Evolutionary conservation across 2,888 invertebrate species (phyloP).

Genomic region (Xestia c-nigrum): DNA sequence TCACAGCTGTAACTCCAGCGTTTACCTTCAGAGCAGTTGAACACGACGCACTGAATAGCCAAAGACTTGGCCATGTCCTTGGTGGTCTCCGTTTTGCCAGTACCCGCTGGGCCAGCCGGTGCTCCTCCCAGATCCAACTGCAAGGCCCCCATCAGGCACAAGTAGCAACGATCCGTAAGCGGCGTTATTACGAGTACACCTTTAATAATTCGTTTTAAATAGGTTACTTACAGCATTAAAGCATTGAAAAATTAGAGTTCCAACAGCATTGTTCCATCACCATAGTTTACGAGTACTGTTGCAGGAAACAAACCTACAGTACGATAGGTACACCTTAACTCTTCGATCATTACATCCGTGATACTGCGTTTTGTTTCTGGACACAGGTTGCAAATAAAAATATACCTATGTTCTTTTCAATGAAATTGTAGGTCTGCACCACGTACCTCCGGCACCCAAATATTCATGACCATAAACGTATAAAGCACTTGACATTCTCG

Average conservation of each 20-base stretch:
- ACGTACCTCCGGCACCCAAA: conserved; percentile 93
- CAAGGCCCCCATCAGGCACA: conserved; percentile 97
- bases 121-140: conserved; percentile 97
- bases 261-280: background rate
- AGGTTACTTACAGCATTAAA: background rate
- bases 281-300: background rate
- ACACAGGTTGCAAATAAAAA: background rate
- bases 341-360: background rate
- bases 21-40: conserved; percentile 96
- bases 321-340: background rate
- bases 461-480: conserved; percentile 97
- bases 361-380: background rate
- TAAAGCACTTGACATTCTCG: conserved; percentile 96
- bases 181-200: conserved; percentile 97
- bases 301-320: no score
- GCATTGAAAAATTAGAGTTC: background rate
- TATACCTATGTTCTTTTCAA: background rate
- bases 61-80: conserved; percentile 97
- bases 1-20: background rate
- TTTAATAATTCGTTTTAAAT: conserved; percentile 49
- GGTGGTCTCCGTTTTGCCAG: conserved; percentile 97
- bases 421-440: conserved; percentile 3
- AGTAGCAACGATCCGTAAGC: conserved; percentile 96
- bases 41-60: conserved; percentile 97
- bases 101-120: conserved; percentile 96